Conservation (phyloP, 2,113 vertebrate genomes). For the Lycocorax pyrrhopterus region DNA sequence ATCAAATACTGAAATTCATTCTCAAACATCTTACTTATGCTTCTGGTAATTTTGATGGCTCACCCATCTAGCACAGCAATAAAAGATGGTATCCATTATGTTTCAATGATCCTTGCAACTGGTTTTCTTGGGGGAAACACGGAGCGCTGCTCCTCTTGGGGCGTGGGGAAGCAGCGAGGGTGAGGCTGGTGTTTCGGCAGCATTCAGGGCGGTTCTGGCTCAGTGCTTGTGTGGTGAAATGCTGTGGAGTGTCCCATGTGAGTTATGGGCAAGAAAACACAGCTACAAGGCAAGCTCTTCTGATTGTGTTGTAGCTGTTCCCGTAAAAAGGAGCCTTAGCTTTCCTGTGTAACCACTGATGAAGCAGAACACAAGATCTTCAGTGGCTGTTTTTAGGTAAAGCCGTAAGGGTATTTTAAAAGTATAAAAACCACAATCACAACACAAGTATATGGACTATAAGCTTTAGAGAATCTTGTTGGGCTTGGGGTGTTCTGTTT, state of each 20-base stretch:
- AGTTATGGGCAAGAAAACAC: constrained; percentile 15
- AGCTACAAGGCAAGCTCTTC: background rate
- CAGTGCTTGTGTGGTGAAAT: background rate
- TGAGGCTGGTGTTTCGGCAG: background rate
- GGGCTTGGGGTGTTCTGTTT: background rate
- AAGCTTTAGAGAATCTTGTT: background rate
- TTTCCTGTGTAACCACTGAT: background rate
- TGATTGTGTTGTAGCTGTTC: background rate
- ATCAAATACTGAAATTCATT: background rate
- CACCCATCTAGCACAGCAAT: background rate
- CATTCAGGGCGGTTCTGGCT: background rate
- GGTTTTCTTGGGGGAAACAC: background rate
- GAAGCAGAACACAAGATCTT: background rate
- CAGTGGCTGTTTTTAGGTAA: background rate
- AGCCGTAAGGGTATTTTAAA: background rate
- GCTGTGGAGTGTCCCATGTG: constrained; percentile 43
- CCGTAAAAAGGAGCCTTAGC: background rate
- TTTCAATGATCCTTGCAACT: background rate
- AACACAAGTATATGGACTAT: background rate
- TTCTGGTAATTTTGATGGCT: background rate
- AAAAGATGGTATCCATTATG: constrained; percentile 28
- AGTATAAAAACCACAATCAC: background rate
- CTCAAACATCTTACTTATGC: background rate
- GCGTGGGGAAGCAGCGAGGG: background rate
- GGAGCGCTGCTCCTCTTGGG: background rate